Percentiles rank a stretch among this genome's conserved stretches.
These are phyloP conservation scores for Syngnathus scovelli DNA, from an alignment of 2,113 vertebrate genomes.

Conservation along the genomic window DNA sequence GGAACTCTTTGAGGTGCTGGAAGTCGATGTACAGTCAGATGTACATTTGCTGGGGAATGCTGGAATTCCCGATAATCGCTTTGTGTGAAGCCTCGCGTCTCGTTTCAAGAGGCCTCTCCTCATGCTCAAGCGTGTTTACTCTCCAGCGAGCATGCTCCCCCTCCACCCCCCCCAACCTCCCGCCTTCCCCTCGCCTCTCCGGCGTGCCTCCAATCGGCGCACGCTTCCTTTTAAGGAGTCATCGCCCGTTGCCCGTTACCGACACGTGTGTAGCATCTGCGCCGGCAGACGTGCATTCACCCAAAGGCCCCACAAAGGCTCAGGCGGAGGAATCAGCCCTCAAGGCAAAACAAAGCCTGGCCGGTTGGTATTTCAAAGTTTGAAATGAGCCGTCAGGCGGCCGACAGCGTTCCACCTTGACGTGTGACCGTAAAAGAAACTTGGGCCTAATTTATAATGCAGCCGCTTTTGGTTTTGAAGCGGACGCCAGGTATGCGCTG, in stretches of 20 bases:
- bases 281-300: constrained; percentile 9
- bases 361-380: constrained; percentile 34
- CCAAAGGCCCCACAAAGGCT: background rate
- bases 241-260: constrained; percentile 43
- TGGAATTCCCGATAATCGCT: background rate
- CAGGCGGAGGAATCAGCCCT: constrained; percentile 22
- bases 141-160: constrained; percentile 46
- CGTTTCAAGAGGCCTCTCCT: constrained; percentile 52
- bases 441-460: constrained; percentile 33
- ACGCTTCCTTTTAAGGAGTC: constrained; percentile 72
- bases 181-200: constrained; percentile 50
- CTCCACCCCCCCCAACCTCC: background rate
- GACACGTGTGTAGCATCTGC: constrained; percentile 58
- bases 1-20: background rate
- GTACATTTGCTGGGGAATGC: background rate
- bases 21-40: background rate
- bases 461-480: constrained; percentile 49
- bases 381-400: constrained; percentile 44
- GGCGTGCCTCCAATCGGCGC: constrained; percentile 57
- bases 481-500: constrained; percentile 31
- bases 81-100: background rate
- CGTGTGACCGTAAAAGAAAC: constrained; percentile 25
- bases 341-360: constrained; percentile 14
- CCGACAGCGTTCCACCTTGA: constrained; percentile 14
- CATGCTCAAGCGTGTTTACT: constrained; percentile 66